Base-by-base conservation (phyloP, 2,888 invertebrate species). In the Nomada lathburiana region DNA sequence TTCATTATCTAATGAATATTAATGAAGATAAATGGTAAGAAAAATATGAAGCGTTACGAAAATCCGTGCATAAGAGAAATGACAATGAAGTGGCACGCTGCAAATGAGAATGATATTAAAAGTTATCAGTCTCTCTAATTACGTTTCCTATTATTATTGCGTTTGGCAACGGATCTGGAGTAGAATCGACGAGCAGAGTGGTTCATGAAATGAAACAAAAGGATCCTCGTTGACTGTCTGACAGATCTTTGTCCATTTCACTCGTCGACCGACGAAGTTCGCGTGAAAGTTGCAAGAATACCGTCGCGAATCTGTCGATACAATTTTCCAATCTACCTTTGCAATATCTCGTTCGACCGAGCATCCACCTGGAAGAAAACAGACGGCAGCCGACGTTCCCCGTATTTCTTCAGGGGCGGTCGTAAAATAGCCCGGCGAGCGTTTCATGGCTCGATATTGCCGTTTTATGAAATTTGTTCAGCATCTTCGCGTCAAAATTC, bases 291-390 rank as follows among this genome's bases (percentile, higher is more conserved):
- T 50, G 55, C 26, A 50, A 11, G 70, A 67, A 80, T 67, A 74
- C 36, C 1, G 63, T 60, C 50, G 29, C 69, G 60, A 47, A 64
- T 26, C 68, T 72, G 80, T 70, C 82, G 76, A 80, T 83, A 76
- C 82, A 80, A 83, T 80, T 83, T 80, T 69, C 76, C 82, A 64
- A 59, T 73, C 42, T 29, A 42, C 47, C 60, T 63, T 64, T 10
- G 26, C 80, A 73, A 82, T 81, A 82, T 81, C 70, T 82, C 83
- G 71, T 68, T 47, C 79, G 71, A 77, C 77, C 74, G 74, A 70
- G 76, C 75, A 59, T 64, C 55, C 59, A 60, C 11, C 80, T 52
- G 23, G 59, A 75, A 76, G 80, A 80, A 76, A 69, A 83, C 69
- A 69, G 72, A 52, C 55, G 67, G 36, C n/a, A 29, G 29, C 44